phyloP scores from a whole-genome alignment of 2,888 invertebrate genomes.

The Colostygia pectinataria region DNA sequence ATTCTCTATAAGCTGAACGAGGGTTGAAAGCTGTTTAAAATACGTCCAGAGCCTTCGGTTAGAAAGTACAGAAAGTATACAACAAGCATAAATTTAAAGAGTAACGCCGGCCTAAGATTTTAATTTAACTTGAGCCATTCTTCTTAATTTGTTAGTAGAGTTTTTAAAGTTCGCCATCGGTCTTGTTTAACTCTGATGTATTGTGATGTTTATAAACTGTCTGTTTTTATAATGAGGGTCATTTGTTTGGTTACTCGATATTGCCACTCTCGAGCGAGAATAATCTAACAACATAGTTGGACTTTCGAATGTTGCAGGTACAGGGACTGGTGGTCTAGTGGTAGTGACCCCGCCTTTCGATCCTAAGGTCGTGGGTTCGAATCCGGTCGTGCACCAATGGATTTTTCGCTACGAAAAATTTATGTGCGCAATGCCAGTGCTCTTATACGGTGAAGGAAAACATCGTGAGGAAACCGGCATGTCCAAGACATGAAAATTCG shows the following conservation, averaged over 20 bases:
- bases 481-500: no score
- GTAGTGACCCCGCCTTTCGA: no score
- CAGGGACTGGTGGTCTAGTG: no score
- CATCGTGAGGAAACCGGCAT: no score
- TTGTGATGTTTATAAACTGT: conserved; percentile 29
- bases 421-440: no score
- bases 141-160: conserved; percentile 76
- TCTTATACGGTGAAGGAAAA: no score
- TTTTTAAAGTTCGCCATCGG: conserved; percentile 46
- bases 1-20: conserved; percentile 7
- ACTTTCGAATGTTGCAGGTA: no score
- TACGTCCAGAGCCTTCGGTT: conserved; percentile 31
- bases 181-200: conserved; percentile 33
- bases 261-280: no score
- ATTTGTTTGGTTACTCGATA: not conserved
- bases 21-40: conserved; percentile 32
- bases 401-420: no score
- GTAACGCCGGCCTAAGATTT: conserved; percentile 61
- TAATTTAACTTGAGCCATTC: conserved; percentile 78
- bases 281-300: no score
- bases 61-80: conserved; percentile 51
- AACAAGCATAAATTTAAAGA: conserved; percentile 69
- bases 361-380: no score
- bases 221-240: conserved; percentile 16
- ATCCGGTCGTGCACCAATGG: no score